Base-by-base conservation (phyloP, 2,113 vertebrate genomes). In the Callocephalon fimbriatum region DNA sequence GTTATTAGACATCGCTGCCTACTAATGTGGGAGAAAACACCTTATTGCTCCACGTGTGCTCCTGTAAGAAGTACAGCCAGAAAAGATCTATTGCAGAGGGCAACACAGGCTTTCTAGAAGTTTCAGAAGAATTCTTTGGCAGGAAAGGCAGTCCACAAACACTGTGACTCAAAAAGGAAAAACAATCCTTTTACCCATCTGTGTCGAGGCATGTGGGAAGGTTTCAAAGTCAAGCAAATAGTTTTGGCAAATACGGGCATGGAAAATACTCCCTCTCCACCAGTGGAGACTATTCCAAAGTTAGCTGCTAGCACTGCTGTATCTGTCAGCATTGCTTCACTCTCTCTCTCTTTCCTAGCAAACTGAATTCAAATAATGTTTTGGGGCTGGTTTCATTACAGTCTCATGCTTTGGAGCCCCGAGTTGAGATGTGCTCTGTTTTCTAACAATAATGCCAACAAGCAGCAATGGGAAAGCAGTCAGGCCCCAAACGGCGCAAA, bases 131-230 rank as follows among this genome's bases (percentile, higher is more conserved):
- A 97, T 96, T 90, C 90, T 84, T 97, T 98, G 98, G 97, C 97
- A 96, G 92, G 90, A 89, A 0, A 23, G 0, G 48, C 91, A 17
- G 47, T 67, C 72, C 54, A 59, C 95, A 51, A 91, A 84, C 79
- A 58, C 70, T 91, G 96, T 98, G 97, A 97, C 98, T 98, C 97
- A 98, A 98, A 98, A 98, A 98, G 98, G 98, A 91, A 97, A 98
- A 98, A 96, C 93, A 65, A 71, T 95, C 75, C 88, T 22, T 95
- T 95, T 70, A 84, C 88, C 86, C 94, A 71, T 88, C 87, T 67
- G 77, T 48, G 91, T 90, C 1, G 65, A 96, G 95, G 92, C 80
- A 78, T 70, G 82, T 92, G 92, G 93, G 90, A 94, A 94, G 95
- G 92, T 91, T 95, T 93, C 86, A 88, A 80, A 94, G 93, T 61